Evolutionary conservation across 1,140 invertebrate species (phyloP).

Genomic region (Kradibia gibbosae): DNA sequence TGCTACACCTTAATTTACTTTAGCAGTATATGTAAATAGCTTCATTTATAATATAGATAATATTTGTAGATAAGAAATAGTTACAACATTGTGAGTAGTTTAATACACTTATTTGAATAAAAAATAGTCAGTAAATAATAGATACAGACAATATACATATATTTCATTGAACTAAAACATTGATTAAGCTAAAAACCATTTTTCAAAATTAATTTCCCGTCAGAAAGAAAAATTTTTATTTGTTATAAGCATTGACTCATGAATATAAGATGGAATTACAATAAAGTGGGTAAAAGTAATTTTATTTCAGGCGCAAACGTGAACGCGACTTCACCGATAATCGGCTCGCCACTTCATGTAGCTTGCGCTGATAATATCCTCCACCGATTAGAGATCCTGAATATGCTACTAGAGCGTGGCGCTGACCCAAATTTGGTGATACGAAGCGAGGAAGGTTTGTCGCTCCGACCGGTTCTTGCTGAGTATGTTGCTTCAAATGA

Average conservation of each 20-base stretch:
- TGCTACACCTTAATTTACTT: too few species aligned
- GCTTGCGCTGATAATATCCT: conserved; percentile 87
- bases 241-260: too few species aligned
- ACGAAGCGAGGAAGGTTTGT: conserved; percentile 80
- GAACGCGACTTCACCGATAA: conserved; percentile 86
- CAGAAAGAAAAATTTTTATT: too few species aligned
- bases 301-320: conserved; percentile 80
- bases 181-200: background rate
- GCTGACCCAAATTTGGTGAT: conserved; percentile 87
- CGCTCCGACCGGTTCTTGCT: conserved; percentile 82
- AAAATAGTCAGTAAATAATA: background rate
- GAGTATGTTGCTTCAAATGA: conserved; percentile 88
- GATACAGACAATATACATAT: background rate
- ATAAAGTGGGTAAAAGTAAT: too few species aligned
- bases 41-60: too few species aligned
- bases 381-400: conserved; percentile 80
- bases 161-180: background rate
- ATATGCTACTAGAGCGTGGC: conserved; percentile 80
- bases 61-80: too few species aligned
- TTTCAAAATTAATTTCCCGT: too few species aligned
- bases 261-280: too few species aligned
- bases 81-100: too few species aligned
- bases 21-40: too few species aligned
- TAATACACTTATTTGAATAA: too few species aligned
- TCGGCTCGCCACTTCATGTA: conserved; percentile 88